Percentiles rank a stretch among this genome's conserved stretches.
phyloP scores from a whole-genome alignment of 2,888 invertebrate species.

The Aleiodes testaceus region DNA sequence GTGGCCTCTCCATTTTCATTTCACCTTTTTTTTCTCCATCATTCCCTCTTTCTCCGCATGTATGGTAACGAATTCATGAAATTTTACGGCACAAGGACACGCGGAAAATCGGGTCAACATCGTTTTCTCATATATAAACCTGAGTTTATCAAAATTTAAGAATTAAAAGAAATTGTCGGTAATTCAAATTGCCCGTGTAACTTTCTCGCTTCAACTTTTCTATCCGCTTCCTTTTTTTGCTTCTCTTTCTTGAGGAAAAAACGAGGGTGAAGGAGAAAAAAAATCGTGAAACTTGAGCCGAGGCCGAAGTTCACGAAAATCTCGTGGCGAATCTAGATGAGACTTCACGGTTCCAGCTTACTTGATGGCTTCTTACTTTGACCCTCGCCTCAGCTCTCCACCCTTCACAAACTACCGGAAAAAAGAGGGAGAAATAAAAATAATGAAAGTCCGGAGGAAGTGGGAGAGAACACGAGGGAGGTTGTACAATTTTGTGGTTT shows the following conservation, averaged over 20 bases:
- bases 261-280: slow-evolving; percentile 17
- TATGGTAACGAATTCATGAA: slow-evolving; percentile 18
- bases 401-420: slow-evolving; percentile 26
- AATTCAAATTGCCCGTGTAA: slow-evolving; percentile 19
- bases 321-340: slow-evolving; percentile 58
- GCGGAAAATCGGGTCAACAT: slow-evolving; percentile 8
- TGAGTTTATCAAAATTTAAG: slow-evolving; percentile 27
- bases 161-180: slow-evolving; percentile 25
- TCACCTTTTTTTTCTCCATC: slow-evolving; percentile 26
- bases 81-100: slow-evolving; percentile 22
- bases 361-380: slow-evolving; percentile 42
- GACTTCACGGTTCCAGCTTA: slow-evolving; percentile 47
- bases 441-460: slow-evolving; percentile 1
- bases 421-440: background rate
- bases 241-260: background rate
- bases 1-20: slow-evolving; percentile 33
- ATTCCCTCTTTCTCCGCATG: slow-evolving; percentile 25
- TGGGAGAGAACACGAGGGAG: slow-evolving; percentile 6
- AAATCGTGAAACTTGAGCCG: slow-evolving; percentile 39
- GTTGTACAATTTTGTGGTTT: background rate
- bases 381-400: slow-evolving; percentile 15
- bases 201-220: slow-evolving; percentile 16
- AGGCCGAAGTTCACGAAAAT: slow-evolving; percentile 53
- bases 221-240: slow-evolving; percentile 13
- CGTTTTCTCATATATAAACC: slow-evolving; percentile 29